These are phyloP conservation scores for Nycteola revayana DNA, from an alignment of 2,888 invertebrate genomes.

Conservation along the genomic window DNA sequence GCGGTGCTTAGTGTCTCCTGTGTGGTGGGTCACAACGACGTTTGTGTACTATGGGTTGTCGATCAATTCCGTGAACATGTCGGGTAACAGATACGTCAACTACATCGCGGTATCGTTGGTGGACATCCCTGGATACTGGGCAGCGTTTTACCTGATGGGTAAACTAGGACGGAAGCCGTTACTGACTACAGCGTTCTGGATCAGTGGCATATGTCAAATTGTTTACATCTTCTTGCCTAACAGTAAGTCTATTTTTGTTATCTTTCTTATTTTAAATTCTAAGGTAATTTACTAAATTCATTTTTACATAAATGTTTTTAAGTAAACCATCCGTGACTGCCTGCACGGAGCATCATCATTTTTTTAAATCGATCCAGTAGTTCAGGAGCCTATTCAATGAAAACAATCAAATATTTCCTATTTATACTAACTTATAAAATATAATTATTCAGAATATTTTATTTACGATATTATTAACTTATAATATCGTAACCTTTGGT, in stretches of 20 bases:
- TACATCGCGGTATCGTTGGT: conserved; percentile 83
- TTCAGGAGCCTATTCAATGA: too few relatives aligned
- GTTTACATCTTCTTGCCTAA: conserved; percentile 77
- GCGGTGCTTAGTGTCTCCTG: conserved; percentile 50
- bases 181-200: conserved; percentile 77
- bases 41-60: conserved; percentile 86
- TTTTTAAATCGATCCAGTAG: too few relatives aligned
- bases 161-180: conserved; percentile 82
- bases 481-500: too few relatives aligned
- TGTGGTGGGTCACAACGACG: conserved; percentile 85
- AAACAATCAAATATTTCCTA: too few relatives aligned
- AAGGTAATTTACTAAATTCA: too few relatives aligned
- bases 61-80: conserved; percentile 84
- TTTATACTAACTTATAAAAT: too few relatives aligned
- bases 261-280: too few relatives aligned
- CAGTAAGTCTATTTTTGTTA: conserved; percentile 47
- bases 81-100: conserved; percentile 84
- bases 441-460: too few relatives aligned
- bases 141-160: conserved; percentile 82
- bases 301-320: too few relatives aligned
- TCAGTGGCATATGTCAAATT: conserved; percentile 82
- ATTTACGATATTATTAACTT: too few relatives aligned
- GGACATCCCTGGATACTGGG: conserved; percentile 86
- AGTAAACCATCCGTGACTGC: too few relatives aligned
- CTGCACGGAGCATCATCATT: too few relatives aligned